phyloP scores from a whole-genome alignment of 2,888 invertebrate genomes.

The Drosophila basisetae region DNA sequence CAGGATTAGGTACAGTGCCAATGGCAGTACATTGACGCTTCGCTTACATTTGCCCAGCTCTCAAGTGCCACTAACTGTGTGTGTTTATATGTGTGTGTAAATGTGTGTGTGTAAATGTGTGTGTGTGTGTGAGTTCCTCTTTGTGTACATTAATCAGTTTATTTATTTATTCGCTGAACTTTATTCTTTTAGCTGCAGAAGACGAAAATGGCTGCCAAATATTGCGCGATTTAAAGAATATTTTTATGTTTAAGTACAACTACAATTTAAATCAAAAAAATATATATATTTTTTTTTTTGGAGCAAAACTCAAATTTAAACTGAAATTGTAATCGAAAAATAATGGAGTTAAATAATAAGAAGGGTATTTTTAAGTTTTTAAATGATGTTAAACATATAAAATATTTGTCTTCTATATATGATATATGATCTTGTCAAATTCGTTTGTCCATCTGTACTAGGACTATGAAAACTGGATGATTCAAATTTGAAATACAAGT shows the following conservation, averaged over 20 bases:
- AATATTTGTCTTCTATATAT: not conserved
- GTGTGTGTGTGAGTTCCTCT: constrained; percentile 31
- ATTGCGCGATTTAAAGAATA: not conserved
- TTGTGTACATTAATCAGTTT: constrained; percentile 68
- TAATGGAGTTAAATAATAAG: not conserved
- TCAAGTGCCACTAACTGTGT: constrained; percentile 12
- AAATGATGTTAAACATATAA: not conserved
- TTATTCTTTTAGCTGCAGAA: constrained; percentile 38
- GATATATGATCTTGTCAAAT: too few relatives aligned
- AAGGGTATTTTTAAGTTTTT: not conserved
- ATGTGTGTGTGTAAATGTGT: constrained; percentile 22
- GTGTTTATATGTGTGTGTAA: constrained; percentile 3
- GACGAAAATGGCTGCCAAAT: constrained; percentile 3
- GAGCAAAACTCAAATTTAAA: not conserved
- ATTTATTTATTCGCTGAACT: constrained; percentile 52
- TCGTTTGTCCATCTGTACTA: not conserved
- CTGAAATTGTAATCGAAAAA: not conserved
- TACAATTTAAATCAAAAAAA: not conserved
- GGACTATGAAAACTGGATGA: not conserved
- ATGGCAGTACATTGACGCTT: constrained; percentile 34
- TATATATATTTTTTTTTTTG: too few relatives aligned
- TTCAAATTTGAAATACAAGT: not conserved
- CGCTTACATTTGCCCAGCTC: constrained; percentile 18
- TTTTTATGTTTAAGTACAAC: not conserved
- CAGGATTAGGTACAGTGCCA: constrained; percentile 42